phyloP scores from a whole-genome alignment of 2,113 vertebrate genomes.

The Phalacrocorax brasilianus region DNA sequence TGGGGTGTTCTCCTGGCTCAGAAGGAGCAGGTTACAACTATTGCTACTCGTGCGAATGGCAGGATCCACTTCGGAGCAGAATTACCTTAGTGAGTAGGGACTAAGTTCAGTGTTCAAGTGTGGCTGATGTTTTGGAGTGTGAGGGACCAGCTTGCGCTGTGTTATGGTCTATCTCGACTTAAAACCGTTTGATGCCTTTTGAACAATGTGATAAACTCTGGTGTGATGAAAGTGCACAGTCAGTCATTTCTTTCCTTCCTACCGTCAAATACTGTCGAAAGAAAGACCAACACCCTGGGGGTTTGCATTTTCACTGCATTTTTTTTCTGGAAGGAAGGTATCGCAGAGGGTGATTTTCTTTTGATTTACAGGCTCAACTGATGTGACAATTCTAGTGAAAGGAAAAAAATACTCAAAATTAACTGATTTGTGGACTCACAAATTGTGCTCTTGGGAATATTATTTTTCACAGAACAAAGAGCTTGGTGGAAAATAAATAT shows the following conservation, averaged over 20 bases:
- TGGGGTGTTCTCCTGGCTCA: background rate
- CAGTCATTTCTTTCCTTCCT: background rate
- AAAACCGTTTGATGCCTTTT: background rate
- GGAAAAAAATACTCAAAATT: background rate
- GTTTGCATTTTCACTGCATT: background rate
- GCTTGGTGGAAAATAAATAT: background rate
- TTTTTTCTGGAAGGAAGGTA: background rate
- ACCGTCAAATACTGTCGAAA: background rate
- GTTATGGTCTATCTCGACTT: background rate
- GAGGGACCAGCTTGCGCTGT: background rate
- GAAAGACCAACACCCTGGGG: background rate
- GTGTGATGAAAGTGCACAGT: background rate
- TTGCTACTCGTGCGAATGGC: background rate
- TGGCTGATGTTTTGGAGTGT: background rate
- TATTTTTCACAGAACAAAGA: background rate
- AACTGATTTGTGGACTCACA: background rate
- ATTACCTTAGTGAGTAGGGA: background rate
- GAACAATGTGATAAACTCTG: background rate
- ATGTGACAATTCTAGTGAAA: background rate
- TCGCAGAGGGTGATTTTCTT: background rate
- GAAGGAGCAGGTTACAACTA: background rate
- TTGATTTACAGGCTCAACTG: background rate
- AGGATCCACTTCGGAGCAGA: background rate
- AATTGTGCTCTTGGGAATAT: background rate
- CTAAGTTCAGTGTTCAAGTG: background rate